Evolutionary conservation across 23 tunicate species (phyloP), one percentile per base, ranked within the genome.

Genomic region (Botrylloides violaceus): DNA sequence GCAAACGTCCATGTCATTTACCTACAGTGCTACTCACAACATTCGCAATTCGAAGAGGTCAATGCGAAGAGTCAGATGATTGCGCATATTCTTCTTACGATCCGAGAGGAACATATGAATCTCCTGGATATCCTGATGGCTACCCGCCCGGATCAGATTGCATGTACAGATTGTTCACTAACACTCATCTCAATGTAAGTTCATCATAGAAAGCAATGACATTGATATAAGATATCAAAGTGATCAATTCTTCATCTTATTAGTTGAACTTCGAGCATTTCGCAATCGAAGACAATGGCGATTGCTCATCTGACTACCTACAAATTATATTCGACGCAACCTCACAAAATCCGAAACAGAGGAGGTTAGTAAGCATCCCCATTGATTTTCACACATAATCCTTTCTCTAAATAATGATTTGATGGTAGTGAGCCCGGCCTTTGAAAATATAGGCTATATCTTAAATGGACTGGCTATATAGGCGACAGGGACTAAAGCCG

Each of bases 241-340:
- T 43, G 15, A 43, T 15, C 15, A 7, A 15, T 15, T 15, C 53
- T 9, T 15, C 12, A 15, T 43, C 53, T 43, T 55, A 31, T 35
- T 59, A 85, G 94, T 70, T 85, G n/a, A 48, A 57, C 27, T 88
- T 88, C 66, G 72, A 60, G 7, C 30, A 28, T 19, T 88, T 88
- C 57, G 71, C 79, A 2, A 20, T 88, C 58, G 95, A 87, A 36
- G 25, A 64, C 7, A 53, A 37, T 21, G 77, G 66, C n/a, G 68
- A 72, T 37, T 88, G 96, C 74, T 60, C 70, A 20, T 77, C 77
- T 34, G 96, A 88, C 65, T 88, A 55, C 49, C 36, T 88, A 50
- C 80, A 88, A 63, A 63, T 81, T 48, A 58, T 88, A 9, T 88
- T 88, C 49, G 77, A 88, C 27, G 96, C 96, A 15, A 90, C 80